A percentile compares a stretch with the other conserved stretches of the same genome.
phyloP scores from a whole-genome alignment of 2,797 vertebrate species.

The Fringilla coelebs region DNA sequence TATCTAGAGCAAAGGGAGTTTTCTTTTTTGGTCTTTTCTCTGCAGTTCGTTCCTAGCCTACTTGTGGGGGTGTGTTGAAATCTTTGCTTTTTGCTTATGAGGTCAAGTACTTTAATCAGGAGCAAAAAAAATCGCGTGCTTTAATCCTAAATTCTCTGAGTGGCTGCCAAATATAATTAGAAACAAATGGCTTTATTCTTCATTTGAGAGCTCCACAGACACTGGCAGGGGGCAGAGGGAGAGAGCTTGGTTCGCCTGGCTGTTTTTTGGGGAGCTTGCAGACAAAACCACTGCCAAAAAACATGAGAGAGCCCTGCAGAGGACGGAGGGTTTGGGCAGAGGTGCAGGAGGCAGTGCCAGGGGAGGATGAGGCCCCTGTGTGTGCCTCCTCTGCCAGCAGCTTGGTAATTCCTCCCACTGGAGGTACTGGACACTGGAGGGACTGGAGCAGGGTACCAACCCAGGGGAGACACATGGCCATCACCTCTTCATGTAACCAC shows the following conservation, averaged over 20 bases:
- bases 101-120: slow-evolving; percentile 64
- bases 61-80: slow-evolving; percentile 40
- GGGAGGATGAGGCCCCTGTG: fast-evolving
- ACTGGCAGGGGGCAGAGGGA: neutral
- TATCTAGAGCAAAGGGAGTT: slow-evolving; percentile 22
- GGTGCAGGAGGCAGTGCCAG: neutral
- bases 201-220: slow-evolving; percentile 1
- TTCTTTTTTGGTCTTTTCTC: slow-evolving; percentile 2
- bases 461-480: neutral
- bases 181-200: slow-evolving; percentile 66
- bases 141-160: slow-evolving; percentile 56
- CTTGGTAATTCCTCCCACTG: neutral
- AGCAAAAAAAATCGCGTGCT: slow-evolving; percentile 43
- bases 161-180: slow-evolving; percentile 62
- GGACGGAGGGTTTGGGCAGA: neutral
- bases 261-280: neutral
- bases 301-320: neutral
- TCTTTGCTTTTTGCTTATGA: slow-evolving; percentile 56
- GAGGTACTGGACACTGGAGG: neutral
- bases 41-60: slow-evolving; percentile 9
- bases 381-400: neutral
- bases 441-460: no score
- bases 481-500: neutral
- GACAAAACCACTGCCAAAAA: neutral
- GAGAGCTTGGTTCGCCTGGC: neutral